phyloP scores from a whole-genome alignment of 2,797 vertebrate species.

The Columba guinea region DNA sequence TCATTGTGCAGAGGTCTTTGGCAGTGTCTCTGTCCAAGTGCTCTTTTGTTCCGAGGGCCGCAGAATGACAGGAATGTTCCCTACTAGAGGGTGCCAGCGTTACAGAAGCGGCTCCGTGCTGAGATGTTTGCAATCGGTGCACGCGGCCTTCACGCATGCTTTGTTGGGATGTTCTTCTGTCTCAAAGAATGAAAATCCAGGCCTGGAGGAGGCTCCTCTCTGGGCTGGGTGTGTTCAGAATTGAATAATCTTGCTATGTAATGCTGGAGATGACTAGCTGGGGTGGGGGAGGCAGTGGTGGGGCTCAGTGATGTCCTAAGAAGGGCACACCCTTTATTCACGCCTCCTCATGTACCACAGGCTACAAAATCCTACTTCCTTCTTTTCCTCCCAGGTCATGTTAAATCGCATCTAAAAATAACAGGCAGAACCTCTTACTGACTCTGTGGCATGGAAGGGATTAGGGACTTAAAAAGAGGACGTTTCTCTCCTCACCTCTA shows the following conservation, averaged over 20 bases:
- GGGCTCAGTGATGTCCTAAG: slow-evolving; percentile 41
- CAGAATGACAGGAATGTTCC: slow-evolving; percentile 60
- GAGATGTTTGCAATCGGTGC: slow-evolving; percentile 4
- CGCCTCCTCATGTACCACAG: slow-evolving; percentile 58
- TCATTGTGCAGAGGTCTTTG: slow-evolving; percentile 40
- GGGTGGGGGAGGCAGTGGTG: slow-evolving; percentile 61
- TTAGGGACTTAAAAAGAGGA: background rate
- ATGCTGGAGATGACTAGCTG: slow-evolving; percentile 61
- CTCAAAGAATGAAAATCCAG: slow-evolving; percentile 55
- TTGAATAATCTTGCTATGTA: slow-evolving; percentile 65
- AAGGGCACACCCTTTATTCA: slow-evolving; percentile 61
- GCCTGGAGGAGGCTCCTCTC: slow-evolving; percentile 53
- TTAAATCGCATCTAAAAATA: slow-evolving; percentile 65
- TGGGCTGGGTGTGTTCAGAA: slow-evolving; percentile 59
- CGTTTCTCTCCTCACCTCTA: background rate
- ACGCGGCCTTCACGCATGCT: background rate
- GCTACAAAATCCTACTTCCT: slow-evolving; percentile 67
- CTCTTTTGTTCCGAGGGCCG: slow-evolving; percentile 35
- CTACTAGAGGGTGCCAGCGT: background rate
- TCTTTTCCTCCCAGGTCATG: slow-evolving; percentile 39
- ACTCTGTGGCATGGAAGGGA: slow-evolving; percentile 13
- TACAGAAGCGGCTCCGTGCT: background rate
- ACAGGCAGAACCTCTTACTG: slow-evolving; percentile 14
- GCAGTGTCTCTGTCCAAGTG: background rate
- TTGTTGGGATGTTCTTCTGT: slow-evolving; percentile 9